Conservation (phyloP, 1,140 invertebrate species). For the Drosophila neocordata region DNA sequence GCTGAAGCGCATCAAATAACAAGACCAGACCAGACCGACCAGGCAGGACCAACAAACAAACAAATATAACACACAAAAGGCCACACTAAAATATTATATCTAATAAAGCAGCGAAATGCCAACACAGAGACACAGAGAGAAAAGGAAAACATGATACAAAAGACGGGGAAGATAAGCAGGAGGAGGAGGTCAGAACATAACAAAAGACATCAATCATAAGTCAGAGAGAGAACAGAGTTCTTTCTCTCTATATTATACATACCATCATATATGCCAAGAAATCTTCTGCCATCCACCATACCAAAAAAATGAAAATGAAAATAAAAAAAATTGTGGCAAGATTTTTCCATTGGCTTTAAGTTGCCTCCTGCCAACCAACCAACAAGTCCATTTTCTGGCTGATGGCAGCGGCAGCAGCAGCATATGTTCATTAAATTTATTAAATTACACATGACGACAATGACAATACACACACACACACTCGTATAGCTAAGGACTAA, state of each 20-base stretch:
- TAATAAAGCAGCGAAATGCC: slow-evolving; percentile 63
- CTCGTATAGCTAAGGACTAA: slow-evolving; percentile 15
- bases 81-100: slow-evolving; percentile 80
- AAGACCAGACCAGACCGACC: slow-evolving; percentile 18
- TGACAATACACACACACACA: slow-evolving; percentile 39
- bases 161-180: too few species aligned
- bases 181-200: slow-evolving; percentile 32
- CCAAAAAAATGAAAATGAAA: slow-evolving; percentile 22
- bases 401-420: slow-evolving; percentile 53
- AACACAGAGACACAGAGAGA: slow-evolving; percentile 39
- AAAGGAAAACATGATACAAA: slow-evolving; percentile 47
- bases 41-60: slow-evolving; percentile 22
- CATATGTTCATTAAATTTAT: slow-evolving; percentile 81
- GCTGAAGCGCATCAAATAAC: slow-evolving; percentile 59
- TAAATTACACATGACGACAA: slow-evolving; percentile 57
- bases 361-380: background rate
- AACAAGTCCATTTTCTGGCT: slow-evolving; percentile 18
- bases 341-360: slow-evolving; percentile 6
- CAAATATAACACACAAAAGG: slow-evolving; percentile 46
- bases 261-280: background rate
- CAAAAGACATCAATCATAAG: slow-evolving; percentile 81
- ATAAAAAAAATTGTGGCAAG: slow-evolving; percentile 12
- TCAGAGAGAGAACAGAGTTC: slow-evolving; percentile 55
- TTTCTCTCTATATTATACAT: background rate
- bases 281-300: slow-evolving; percentile 1